phyloP scores from a whole-genome alignment of 2,797 vertebrate species.

The Gadopsis bispinosus region DNA sequence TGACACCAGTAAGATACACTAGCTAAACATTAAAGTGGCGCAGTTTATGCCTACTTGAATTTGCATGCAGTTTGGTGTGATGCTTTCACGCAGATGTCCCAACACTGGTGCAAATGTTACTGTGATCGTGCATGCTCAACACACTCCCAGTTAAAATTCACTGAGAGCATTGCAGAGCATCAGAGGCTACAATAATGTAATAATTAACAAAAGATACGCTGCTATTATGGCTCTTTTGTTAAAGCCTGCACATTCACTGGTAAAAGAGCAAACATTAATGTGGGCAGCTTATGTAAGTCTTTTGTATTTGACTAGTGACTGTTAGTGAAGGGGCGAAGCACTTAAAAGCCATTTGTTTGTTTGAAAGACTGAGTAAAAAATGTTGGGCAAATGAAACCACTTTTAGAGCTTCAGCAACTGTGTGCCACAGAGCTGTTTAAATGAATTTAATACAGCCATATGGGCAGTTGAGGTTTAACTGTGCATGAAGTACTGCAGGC shows the following conservation, averaged over 20 bases:
- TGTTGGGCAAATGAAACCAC: background rate
- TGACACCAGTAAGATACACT: constrained; percentile 2
- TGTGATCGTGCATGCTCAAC: background rate
- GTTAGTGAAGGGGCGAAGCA: constrained; percentile 3
- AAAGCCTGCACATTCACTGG: background rate
- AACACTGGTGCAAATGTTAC: background rate
- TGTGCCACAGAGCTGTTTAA: background rate
- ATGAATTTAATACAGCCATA: background rate
- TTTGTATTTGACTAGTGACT: background rate
- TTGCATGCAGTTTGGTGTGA: constrained; percentile 30
- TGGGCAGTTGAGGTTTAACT: background rate
- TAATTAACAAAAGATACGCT: background rate
- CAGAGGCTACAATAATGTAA: background rate
- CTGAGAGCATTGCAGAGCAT: background rate
- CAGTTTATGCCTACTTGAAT: constrained; percentile 14
- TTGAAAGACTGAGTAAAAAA: background rate
- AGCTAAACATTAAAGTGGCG: constrained; percentile 20
- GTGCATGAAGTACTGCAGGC: background rate
- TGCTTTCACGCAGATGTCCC: background rate
- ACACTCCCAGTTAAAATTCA: background rate
- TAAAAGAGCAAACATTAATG: background rate
- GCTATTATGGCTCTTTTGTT: background rate
- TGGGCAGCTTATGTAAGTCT: constrained; percentile 16
- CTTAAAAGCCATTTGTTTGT: constrained; percentile 23
- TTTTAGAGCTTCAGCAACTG: background rate